A percentile compares a stretch with the other conserved stretches of the same genome.
phyloP scores from a whole-genome alignment of 1,140 invertebrate genomes.

The Drosophila sulfurigaster region DNA sequence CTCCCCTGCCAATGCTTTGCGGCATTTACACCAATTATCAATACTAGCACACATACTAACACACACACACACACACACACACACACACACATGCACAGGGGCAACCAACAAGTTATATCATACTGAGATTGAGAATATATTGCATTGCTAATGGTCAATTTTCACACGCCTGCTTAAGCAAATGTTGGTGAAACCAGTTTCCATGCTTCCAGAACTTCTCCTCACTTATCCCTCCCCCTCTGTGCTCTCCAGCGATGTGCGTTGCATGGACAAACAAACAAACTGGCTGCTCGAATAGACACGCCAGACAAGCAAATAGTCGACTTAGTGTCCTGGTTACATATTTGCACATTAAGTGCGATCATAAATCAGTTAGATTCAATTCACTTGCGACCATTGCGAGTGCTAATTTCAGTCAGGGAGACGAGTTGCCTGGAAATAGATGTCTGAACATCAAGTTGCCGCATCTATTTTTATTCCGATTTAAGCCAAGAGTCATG shows the following conservation, averaged over 20 bases:
- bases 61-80: constrained; percentile 26
- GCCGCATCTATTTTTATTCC: not conserved
- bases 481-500: not conserved
- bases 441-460: no score
- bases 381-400: constrained; percentile 73
- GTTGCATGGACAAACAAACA: constrained; percentile 60
- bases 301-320: constrained; percentile 25
- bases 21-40: constrained; percentile 79
- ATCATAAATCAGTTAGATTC: constrained; percentile 79
- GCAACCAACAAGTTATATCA: constrained; percentile 64
- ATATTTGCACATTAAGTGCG: constrained; percentile 78
- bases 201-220: constrained; percentile 3
- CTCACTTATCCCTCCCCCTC: not conserved
- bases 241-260: constrained; percentile 22
- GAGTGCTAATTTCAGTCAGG: constrained; percentile 67
- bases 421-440: not conserved
- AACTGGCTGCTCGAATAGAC: constrained; percentile 44
- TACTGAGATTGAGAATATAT: constrained; percentile 73
- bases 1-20: constrained; percentile 57
- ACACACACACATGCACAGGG: constrained; percentile 13
- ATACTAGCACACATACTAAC: constrained; percentile 27
- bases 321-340: constrained; percentile 40
- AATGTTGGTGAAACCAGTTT: constrained; percentile 50
- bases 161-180: constrained; percentile 79
- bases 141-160: constrained; percentile 78